Conservation (phyloP, 2,797 vertebrate species). For the Antrozous pallidus region DNA sequence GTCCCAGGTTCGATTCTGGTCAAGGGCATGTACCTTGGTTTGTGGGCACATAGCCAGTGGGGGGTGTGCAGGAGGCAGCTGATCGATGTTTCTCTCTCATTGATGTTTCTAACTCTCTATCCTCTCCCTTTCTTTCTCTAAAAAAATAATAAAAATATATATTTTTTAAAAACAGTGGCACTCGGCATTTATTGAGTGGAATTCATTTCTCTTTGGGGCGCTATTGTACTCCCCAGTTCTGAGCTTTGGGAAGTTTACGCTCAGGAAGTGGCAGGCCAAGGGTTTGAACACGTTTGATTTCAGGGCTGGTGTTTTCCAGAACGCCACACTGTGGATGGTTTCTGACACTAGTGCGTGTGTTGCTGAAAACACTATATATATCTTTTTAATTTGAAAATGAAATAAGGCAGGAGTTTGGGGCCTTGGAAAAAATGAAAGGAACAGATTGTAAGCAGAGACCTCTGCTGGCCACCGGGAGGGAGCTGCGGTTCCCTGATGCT, state of each 20-base stretch:
- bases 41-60: too few relatives aligned
- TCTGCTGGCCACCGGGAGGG: background rate
- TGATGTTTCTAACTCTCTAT: too few relatives aligned
- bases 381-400: background rate
- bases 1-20: too few relatives aligned
- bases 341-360: background rate
- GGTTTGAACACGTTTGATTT: background rate
- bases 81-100: too few relatives aligned
- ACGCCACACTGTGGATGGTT: background rate
- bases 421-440: background rate
- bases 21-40: too few relatives aligned
- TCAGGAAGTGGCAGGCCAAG: background rate
- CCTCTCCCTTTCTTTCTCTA: too few relatives aligned
- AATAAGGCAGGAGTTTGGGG: background rate
- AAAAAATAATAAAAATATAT: too few relatives aligned
- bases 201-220: background rate
- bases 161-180: too few relatives aligned
- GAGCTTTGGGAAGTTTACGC: background rate
- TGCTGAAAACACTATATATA: background rate
- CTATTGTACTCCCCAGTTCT: background rate
- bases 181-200: too few relatives aligned
- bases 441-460: background rate
- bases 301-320: background rate
- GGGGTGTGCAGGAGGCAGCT: too few relatives aligned
- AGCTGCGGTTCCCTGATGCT: accelerated